Evolutionary conservation across 30 jellyfish, hydroid and myxozoan genomes (phyloP).

Genomic region (Haliclystus octoradiatus): DNA sequence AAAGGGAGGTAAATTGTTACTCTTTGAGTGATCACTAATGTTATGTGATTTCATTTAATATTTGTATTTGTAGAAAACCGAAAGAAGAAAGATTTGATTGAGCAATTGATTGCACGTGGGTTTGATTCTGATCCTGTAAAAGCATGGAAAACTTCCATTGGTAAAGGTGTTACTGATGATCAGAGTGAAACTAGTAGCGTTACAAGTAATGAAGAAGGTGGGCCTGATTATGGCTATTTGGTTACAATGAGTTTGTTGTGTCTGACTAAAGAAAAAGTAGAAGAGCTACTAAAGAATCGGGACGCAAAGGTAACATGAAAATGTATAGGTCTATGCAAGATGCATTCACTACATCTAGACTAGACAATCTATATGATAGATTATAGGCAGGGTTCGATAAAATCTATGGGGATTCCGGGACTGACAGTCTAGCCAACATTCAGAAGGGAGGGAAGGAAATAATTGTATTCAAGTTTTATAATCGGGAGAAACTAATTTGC

Average conservation of each 20-base stretch:
- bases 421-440: too few relatives aligned
- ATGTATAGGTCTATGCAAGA: too few relatives aligned
- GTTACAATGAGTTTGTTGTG: slow-evolving; percentile 69
- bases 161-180: slow-evolving; percentile 6
- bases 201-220: slow-evolving; percentile 43
- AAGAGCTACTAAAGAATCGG: slow-evolving; percentile 58
- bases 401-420: too few relatives aligned
- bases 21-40: too few relatives aligned
- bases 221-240: slow-evolving; percentile 74
- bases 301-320: slow-evolving; percentile 83
- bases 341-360: too few relatives aligned
- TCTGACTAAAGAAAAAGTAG: slow-evolving; percentile 73
- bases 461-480: too few relatives aligned
- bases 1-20: too few relatives aligned
- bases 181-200: slow-evolving; percentile 31
- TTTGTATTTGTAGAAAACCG: slow-evolving; percentile 47
- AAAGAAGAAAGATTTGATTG: slow-evolving; percentile 63
- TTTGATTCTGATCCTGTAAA: slow-evolving; percentile 91
- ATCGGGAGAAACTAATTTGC: too few relatives aligned
- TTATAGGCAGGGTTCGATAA: too few relatives aligned
- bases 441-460: too few relatives aligned
- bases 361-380: too few relatives aligned
- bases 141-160: slow-evolving; percentile 52
- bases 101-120: slow-evolving; percentile 53
- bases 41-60: not conserved